Evolutionary conservation across 2,113 vertebrate genomes (phyloP).

Genomic region (Furnarius figulus): DNA sequence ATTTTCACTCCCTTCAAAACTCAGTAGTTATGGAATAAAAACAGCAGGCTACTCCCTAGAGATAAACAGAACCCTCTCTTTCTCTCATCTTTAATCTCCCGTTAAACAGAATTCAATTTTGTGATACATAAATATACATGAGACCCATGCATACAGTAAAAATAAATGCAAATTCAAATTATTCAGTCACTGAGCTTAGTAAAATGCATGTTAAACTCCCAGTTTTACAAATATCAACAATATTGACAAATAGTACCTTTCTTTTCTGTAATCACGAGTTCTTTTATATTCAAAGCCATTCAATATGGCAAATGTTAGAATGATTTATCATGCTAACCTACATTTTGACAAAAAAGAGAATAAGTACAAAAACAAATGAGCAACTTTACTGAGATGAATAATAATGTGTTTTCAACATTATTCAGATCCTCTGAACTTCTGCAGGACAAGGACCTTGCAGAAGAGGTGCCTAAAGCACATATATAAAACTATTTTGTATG

Average conservation of each 20-base stretch:
- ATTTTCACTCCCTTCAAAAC: background rate
- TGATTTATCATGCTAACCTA: background rate
- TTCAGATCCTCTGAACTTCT: background rate
- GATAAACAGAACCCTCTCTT: background rate
- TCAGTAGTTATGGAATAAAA: background rate
- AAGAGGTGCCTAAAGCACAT: background rate
- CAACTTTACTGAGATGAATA: background rate
- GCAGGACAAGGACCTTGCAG: background rate
- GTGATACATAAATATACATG: background rate
- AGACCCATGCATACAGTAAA: background rate
- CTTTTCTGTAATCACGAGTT: background rate
- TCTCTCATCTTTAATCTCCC: background rate
- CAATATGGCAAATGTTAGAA: background rate
- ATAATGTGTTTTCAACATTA: background rate
- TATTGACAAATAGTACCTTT: background rate
- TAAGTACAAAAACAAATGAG: background rate
- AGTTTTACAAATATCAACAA: background rate
- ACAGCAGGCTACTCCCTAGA: background rate
- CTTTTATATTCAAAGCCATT: background rate
- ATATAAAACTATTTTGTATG: background rate
- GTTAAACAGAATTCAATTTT: background rate
- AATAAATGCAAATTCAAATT: background rate
- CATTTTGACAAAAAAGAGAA: background rate
- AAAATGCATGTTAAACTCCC: background rate
- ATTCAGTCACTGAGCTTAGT: background rate